Percentiles rank a stretch among this genome's conserved stretches.
phyloP scores from a whole-genome alignment of 2,797 vertebrate species.

The Phrynocephalus vlangalii region DNA sequence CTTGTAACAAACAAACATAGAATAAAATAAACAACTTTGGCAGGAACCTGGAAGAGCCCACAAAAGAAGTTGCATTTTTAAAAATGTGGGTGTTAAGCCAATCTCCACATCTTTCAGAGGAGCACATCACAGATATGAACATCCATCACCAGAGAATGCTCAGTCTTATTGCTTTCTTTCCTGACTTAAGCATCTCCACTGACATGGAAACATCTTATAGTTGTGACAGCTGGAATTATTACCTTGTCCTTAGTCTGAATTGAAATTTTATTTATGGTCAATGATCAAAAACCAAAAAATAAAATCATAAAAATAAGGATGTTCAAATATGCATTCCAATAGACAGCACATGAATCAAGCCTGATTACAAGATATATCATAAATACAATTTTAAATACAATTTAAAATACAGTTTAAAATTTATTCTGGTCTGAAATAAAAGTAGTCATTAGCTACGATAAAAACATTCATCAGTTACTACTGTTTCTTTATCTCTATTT shows the following conservation, averaged over 20 bases:
- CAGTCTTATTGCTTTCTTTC: slow-evolving; percentile 35
- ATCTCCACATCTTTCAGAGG: background rate
- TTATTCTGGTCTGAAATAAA: no score
- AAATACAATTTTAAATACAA: no score
- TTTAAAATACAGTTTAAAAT: no score
- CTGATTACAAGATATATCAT: no score
- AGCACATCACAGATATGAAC: slow-evolving; percentile 2
- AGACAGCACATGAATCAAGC: no score
- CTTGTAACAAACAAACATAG: slow-evolving; percentile 63
- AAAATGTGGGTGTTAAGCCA: slow-evolving; percentile 41
- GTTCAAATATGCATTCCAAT: no score
- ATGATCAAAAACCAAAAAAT: no score
- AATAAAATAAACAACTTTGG: slow-evolving; percentile 50
- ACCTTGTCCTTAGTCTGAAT: slow-evolving; percentile 16
- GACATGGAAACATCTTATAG: slow-evolving; percentile 29
- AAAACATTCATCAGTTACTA: no score
- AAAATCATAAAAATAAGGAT: no score
- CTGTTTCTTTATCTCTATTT: no score
- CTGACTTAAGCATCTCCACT: slow-evolving; percentile 21
- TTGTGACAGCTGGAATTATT: slow-evolving; percentile 45
- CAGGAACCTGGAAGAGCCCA: slow-evolving; percentile 46
- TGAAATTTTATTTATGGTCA: no score
- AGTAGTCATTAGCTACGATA: no score
- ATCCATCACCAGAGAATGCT: slow-evolving; percentile 34
- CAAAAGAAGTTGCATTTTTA: slow-evolving; percentile 44